Conservation (phyloP, 2,113 vertebrate genomes). For the Pseudopipra pipra region DNA sequence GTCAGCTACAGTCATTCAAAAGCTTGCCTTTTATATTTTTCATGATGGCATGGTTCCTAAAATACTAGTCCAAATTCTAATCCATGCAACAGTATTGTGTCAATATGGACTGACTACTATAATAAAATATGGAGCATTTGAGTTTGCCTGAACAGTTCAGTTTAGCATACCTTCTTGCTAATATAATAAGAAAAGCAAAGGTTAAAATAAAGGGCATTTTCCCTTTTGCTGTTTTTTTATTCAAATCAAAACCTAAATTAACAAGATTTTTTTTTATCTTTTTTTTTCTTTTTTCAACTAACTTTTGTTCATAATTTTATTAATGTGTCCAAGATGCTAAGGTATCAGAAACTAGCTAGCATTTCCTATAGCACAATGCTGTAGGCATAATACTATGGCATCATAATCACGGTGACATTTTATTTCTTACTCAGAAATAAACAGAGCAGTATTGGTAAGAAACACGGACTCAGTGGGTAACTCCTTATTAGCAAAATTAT, state of each 20-base stretch:
- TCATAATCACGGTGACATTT: neutral
- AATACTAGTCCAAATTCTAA: neutral
- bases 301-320: neutral
- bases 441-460: neutral
- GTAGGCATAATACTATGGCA: neutral
- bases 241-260: neutral
- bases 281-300: neutral
- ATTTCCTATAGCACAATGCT: neutral
- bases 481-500: neutral
- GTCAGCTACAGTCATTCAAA: neutral
- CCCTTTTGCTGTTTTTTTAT: neutral
- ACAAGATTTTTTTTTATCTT: neutral
- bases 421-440: constrained; percentile 43
- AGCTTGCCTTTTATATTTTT: neutral
- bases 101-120: neutral
- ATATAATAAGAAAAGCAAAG: constrained; percentile 3
- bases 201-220: neutral
- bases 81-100: neutral
- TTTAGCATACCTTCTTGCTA: neutral
- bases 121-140: neutral
- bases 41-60: neutral
- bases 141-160: neutral
- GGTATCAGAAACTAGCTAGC: constrained; percentile 27
- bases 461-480: constrained; percentile 5
- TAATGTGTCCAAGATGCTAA: neutral